Evolutionary conservation across 2,888 invertebrate species (phyloP).

Genomic region (Nephrotoma guestfalica): DNA sequence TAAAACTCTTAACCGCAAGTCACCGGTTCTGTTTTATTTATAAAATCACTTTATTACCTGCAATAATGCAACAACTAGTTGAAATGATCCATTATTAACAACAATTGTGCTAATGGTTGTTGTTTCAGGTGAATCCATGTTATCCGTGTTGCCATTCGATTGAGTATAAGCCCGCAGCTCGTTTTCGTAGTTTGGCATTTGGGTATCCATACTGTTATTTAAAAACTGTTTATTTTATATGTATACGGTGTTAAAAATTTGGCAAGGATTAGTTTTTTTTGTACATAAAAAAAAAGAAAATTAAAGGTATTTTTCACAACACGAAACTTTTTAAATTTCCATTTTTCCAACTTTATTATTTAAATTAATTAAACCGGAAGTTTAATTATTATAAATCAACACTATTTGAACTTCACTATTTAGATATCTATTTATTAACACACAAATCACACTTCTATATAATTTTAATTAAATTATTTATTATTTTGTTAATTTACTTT

Average conservation of each 20-base stretch:
- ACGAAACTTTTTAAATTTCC: not conserved
- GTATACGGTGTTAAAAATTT: not conserved
- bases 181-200: not conserved
- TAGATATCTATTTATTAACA: not conserved
- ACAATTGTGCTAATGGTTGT: conserved; percentile 86
- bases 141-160: conserved; percentile 5
- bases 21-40: not conserved
- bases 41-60: conserved; percentile 48
- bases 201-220: not conserved
- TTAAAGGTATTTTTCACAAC: not conserved
- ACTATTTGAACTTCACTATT: not conserved
- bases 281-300: not conserved
- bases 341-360: not conserved
- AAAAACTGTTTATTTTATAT: not conserved
- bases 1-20: not conserved
- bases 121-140: conserved; percentile 30
- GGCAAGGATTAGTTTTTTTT: not conserved
- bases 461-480: not conserved
- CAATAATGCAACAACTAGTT: conserved; percentile 74
- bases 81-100: conserved; percentile 71
- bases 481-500: not conserved
- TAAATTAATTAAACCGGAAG: not conserved
- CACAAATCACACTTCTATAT: not conserved
- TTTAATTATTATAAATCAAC: not conserved
- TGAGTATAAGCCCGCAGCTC: not conserved